Base-by-base conservation (phyloP, 2,113 vertebrate species). In the Erythrocercus mccallii region DNA sequence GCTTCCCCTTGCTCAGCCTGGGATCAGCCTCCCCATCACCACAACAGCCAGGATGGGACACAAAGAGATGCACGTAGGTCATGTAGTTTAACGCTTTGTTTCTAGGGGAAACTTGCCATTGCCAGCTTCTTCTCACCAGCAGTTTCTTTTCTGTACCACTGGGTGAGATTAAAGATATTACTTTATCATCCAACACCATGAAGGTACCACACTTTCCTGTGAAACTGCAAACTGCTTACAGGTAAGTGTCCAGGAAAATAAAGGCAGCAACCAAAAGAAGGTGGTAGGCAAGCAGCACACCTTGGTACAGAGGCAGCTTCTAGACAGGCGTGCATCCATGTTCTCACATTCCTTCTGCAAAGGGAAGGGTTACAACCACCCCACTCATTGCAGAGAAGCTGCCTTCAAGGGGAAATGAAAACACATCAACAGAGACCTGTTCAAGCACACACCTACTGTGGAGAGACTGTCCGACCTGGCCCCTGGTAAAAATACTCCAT, bases 401-500 rank as follows among this genome's bases (percentile, higher is more conserved):
- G 72, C 94, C 85, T 95, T 66, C 56, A 47, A 95, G 86, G 71
- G 85, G 88, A 93, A 81, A 90, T 23, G 69, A 61, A 79, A 91
- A 64, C 60, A 23, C 30, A 28, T 65, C 90, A 88, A 61, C 53
- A 60, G 82, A 83, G 85, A 92, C 72, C 53, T 84, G 92, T 48
- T 92, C 74, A 61, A 95, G 53, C 38, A 74, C 72, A 88, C 53
- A 78, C 33, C 31, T 78, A 44, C 69, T 69, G 90, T 57, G 65
- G 86, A 92, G 95, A 89, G 44, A 79, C 16, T 78, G 60, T 77
- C 65, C 87, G 73, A 69, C 77, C 62, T 68, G 79, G 78, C 73
- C 91, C 6, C 86, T 57, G 65, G 85, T 81, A 94, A 90, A 90
- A 96, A 94, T 45, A 94, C 45, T 91, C 81, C 94, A 92, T 95